Base-by-base conservation (phyloP, 2,797 vertebrate genomes). In the Pantherophis alleghaniensis region DNA sequence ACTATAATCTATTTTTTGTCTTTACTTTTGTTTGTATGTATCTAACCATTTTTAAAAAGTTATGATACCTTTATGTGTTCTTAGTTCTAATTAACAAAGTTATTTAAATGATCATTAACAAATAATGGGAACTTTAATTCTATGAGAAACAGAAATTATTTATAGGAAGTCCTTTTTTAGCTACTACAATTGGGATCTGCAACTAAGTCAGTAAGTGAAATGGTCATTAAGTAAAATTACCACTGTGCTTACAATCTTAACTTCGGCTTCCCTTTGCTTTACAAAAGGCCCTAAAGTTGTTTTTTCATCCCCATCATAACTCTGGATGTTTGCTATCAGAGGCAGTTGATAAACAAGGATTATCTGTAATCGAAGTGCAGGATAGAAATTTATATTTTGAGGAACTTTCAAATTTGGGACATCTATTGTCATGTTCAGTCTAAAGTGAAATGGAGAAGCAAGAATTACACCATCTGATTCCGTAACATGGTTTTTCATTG, bases 21-120 rank as follows among this genome's bases (percentile, higher is more conserved):
- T 59, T 5, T 86, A 91, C 86, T 92, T 60, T 93, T 66, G 26
- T 79, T 59, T 90, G 42, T 61, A 60, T 60, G 91, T 61, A n/a
- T 56, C 10, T 0, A 90, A 0, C 5, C 57, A 28, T 22, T 47
- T 79, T 83, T 12, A 5, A 83, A 74, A 74, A 24, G 37, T 83
- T 47, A 83, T 47, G 74, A 83, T 47, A 47, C 37, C 4, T 83
- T 47, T 83, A 83, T 83, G 37, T 47, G 74, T 24, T 24, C 24
- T 51, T 79, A 66, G 3, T 69, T 56, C 10, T 37, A 18, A 69
- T 51, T 32, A 37, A 37, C 4, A 86, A 14, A 89, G 42, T 53
- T 13, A 55, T 51, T 20, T 91, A 88, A 53, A 20, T 91, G 20
- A 66, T 79, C 22, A 47, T 47, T n/a, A 32, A 55, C 53, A 66